These are phyloP conservation scores for Caenorhabditis plicata DNA, from an alignment of 2,888 invertebrate genomes.

Conservation along the genomic window DNA sequence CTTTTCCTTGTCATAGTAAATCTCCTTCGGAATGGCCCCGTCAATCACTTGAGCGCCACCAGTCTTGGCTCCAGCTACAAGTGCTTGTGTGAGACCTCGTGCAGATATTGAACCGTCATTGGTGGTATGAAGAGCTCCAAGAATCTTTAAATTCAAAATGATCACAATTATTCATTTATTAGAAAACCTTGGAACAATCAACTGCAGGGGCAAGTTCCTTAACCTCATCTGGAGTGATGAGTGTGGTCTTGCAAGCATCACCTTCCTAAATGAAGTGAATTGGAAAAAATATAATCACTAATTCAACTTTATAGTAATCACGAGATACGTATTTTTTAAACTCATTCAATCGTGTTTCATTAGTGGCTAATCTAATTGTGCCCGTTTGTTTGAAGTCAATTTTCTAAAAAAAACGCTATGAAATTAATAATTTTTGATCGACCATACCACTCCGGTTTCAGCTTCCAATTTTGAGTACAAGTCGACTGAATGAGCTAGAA, in stretches of 20 bases:
- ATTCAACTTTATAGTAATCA: conserved; percentile 64
- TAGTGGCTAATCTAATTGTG: conserved; percentile 67
- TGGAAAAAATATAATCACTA: not conserved
- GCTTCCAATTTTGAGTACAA: conserved; percentile 66
- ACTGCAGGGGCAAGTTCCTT: conserved; percentile 66
- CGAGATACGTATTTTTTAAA: conserved; percentile 67
- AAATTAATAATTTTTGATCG: not conserved
- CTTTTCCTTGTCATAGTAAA: conserved; percentile 44
- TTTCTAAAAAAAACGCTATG: conserved; percentile 50
- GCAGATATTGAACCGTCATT: conserved; percentile 69
- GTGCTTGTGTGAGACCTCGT: conserved; percentile 67
- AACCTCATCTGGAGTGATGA: conserved; percentile 65
- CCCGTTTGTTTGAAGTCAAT: conserved; percentile 67
- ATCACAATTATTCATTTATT: too few species aligned
- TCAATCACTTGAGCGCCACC: conserved; percentile 66
- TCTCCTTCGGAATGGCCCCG: conserved; percentile 45
- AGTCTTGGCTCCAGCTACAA: conserved; percentile 67
- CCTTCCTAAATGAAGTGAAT: conserved; percentile 29
- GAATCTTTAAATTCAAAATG: too few species aligned
- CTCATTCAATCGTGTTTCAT: conserved; percentile 66
- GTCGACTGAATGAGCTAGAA: conserved; percentile 66
- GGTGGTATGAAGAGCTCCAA: conserved; percentile 67
- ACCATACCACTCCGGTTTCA: conserved; percentile 67
- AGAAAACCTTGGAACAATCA: conserved; percentile 51
- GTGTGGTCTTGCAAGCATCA: conserved; percentile 49